Percentiles rank a stretch among this genome's conserved stretches.
Evolutionary conservation across 1,140 invertebrate genomes (phyloP).

Genomic region (Pachypsylla venusta): DNA sequence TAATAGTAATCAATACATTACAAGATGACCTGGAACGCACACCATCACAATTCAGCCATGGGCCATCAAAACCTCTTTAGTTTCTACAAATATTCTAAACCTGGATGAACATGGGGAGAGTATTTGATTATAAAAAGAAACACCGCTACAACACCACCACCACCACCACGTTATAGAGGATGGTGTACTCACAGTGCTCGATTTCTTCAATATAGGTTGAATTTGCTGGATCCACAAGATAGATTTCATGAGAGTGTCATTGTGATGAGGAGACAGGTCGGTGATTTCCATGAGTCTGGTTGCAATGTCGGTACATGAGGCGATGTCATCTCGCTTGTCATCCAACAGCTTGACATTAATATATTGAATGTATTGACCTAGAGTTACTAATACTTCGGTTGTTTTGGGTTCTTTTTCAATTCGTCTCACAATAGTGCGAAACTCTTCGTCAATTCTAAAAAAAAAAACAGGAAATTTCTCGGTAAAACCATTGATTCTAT

Average conservation of each 20-base stretch:
- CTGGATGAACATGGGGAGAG: no score
- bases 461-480: no score
- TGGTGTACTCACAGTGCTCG: background rate
- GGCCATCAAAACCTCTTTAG: no score
- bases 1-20: no score
- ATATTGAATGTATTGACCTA: background rate
- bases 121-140: no score
- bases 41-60: no score
- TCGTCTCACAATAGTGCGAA: background rate
- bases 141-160: no score
- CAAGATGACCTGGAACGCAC: no score
- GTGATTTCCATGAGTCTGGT: conserved; percentile 2
- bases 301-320: background rate
- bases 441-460: background rate
- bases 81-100: no score
- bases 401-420: background rate
- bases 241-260: background rate
- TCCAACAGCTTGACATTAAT: background rate
- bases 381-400: background rate
- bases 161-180: no score
- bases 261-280: background rate
- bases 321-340: background rate
- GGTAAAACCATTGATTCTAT: no score
- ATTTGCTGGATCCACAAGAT: background rate
- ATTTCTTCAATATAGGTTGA: background rate